These are phyloP conservation scores for Caenorhabditis plicata DNA, from an alignment of 2,888 invertebrate genomes.

Conservation along the genomic window DNA sequence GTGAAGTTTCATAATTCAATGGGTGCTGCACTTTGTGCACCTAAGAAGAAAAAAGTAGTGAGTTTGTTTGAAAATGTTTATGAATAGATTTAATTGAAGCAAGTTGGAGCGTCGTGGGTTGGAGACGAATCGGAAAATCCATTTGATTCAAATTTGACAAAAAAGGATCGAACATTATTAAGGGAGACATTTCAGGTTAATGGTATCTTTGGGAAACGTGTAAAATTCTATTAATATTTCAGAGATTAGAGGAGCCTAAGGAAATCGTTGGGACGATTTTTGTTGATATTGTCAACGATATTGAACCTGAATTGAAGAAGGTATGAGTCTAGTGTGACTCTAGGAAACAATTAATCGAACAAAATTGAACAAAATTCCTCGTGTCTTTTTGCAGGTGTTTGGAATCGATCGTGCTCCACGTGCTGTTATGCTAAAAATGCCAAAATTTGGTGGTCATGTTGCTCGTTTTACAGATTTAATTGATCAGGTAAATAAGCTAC, in stretches of 20 bases:
- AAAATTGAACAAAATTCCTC: too few species aligned
- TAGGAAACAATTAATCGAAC: too few species aligned
- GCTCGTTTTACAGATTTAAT: conserved; percentile 58
- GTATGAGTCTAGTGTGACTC: too few species aligned
- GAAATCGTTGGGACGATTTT: conserved; percentile 62
- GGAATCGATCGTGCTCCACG: conserved; percentile 63
- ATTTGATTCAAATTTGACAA: conserved; percentile 55
- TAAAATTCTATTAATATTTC: conserved; percentile 30
- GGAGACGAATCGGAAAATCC: conserved; percentile 63
- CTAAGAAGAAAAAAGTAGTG: conserved; percentile 52
- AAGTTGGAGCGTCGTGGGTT: conserved; percentile 57
- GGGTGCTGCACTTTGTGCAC: conserved; percentile 61
- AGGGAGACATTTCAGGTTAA: conserved; percentile 59
- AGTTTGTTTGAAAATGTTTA: background rate
- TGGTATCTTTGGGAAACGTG: too few species aligned
- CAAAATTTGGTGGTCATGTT: conserved; percentile 64
- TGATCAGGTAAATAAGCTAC: conserved; percentile 51
- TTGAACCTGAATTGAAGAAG: conserved; percentile 61
- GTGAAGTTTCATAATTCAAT: too few species aligned
- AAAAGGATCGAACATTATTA: conserved; percentile 59
- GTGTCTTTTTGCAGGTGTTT: too few species aligned
- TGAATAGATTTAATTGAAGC: conserved; percentile 13
- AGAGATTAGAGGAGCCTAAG: conserved; percentile 60
- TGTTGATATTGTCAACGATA: conserved; percentile 61
- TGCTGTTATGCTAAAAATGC: conserved; percentile 62